Conservation (phyloP, 92 coral and sea anemone genomes). For the Palythoa caribaeorum region DNA sequence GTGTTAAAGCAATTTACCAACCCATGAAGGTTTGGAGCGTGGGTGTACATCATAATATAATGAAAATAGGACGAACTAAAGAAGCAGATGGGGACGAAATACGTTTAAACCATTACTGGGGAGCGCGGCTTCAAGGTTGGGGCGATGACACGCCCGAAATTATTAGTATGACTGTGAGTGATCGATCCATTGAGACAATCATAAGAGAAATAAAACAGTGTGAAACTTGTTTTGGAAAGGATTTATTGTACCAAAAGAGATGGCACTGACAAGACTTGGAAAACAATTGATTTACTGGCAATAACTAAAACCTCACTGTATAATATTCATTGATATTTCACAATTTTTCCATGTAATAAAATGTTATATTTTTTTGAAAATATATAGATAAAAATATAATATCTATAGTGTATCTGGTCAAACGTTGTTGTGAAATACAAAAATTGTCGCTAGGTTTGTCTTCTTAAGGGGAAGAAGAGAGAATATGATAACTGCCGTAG, state of each 20-base stretch:
- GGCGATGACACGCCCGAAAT: constrained; percentile 82
- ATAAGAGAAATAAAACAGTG: constrained; percentile 54
- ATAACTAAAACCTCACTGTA: too few species aligned
- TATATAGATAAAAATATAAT: too few species aligned
- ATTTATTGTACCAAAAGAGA: background rate
- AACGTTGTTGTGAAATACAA: too few species aligned
- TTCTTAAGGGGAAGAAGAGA: too few species aligned
- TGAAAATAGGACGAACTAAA: constrained; percentile 26
- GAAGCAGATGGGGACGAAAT: constrained; percentile 47
- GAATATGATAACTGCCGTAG: too few species aligned
- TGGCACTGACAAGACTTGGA: constrained; percentile 10
- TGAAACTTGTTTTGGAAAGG: background rate
- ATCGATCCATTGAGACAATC: constrained; percentile 61
- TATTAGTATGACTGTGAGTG: constrained; percentile 55
- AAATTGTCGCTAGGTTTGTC: too few species aligned
- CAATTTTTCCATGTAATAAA: too few species aligned
- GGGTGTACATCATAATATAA: constrained; percentile 53
- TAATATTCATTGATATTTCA: too few species aligned
- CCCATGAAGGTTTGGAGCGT: constrained; percentile 21
- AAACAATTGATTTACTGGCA: too few species aligned
- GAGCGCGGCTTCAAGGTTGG: constrained; percentile 84
- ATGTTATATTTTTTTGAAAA: too few species aligned
- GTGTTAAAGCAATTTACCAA: constrained; percentile 54
- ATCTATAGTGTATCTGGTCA: too few species aligned
- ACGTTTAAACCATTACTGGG: constrained; percentile 89